A percentile compares a stretch with the other conserved stretches of the same genome.
Conservation (phyloP, 2,113 vertebrate genomes). For the Himantopus leucocephalus region DNA sequence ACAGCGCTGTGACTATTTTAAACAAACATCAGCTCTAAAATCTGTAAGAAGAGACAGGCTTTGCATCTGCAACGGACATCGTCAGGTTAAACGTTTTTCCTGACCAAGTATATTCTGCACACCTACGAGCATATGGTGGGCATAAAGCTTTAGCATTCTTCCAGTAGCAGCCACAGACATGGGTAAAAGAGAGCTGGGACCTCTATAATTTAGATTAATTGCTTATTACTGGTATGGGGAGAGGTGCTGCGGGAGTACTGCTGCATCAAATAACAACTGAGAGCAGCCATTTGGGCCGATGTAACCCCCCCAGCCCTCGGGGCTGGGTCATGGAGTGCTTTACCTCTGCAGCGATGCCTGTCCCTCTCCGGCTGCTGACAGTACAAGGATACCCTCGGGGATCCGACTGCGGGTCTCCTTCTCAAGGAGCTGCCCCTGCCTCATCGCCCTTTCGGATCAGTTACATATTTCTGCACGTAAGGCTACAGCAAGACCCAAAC, state of each 20-base stretch:
- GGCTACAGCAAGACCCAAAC: not conserved
- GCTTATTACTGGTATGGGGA: not conserved
- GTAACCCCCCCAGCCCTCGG: fast-evolving
- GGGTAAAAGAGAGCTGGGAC: not conserved
- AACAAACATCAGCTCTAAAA: constrained; percentile 3
- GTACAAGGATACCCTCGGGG: not conserved
- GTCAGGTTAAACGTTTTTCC: not conserved
- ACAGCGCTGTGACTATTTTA: not conserved
- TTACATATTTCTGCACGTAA: not conserved
- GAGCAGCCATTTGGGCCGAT: not conserved
- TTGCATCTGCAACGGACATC: not conserved
- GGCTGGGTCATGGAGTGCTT: not conserved
- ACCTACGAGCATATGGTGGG: constrained; percentile 22
- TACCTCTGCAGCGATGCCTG: not conserved
- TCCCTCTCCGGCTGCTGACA: not conserved
- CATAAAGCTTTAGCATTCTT: constrained; percentile 24
- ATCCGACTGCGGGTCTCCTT: fast-evolving
- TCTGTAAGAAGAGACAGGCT: not conserved
- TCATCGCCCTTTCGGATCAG: not conserved
- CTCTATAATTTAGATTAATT: constrained; percentile 23
- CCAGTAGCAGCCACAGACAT: constrained; percentile 34
- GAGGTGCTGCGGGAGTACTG: not conserved
- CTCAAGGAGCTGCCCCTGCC: not conserved
- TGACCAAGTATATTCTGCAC: not conserved
- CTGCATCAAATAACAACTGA: not conserved